Evolutionary conservation across 2,113 vertebrate species (phyloP).

Genomic region (Macaca fascicularis): DNA sequence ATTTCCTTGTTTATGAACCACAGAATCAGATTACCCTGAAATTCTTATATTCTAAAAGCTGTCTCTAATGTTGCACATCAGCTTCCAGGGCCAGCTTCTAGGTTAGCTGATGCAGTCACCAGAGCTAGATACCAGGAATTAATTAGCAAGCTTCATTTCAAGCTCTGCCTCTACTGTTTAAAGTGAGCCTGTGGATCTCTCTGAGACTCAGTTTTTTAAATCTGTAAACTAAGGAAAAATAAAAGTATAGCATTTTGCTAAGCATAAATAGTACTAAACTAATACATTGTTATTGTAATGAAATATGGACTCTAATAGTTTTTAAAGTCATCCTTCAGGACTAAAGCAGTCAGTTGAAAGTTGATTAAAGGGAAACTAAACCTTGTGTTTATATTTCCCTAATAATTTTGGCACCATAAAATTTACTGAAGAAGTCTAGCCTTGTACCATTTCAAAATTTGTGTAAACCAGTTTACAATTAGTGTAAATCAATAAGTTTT

Average conservation of each 20-base stretch:
- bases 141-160: not conserved
- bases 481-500: not conserved
- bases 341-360: not conserved
- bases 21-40: not conserved
- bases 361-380: not conserved
- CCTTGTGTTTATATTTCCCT: not conserved
- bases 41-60: slow-evolving; percentile 13
- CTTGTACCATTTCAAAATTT: not conserved
- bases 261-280: not conserved
- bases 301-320: not conserved
- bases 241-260: not conserved
- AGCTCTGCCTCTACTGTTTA: not conserved
- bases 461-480: not conserved
- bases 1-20: slow-evolving; percentile 41
- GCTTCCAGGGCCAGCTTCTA: not conserved
- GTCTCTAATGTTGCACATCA: not conserved
- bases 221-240: too few relatives aligned
- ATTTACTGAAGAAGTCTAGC: not conserved
- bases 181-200: not conserved
- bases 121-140: not conserved
- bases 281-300: not conserved
- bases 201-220: not conserved
- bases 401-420: not conserved
- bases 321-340: not conserved
- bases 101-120: not conserved